Evolutionary conservation across 2,888 invertebrate genomes (phyloP).

Genomic region (Trichogramma evanescens): DNA sequence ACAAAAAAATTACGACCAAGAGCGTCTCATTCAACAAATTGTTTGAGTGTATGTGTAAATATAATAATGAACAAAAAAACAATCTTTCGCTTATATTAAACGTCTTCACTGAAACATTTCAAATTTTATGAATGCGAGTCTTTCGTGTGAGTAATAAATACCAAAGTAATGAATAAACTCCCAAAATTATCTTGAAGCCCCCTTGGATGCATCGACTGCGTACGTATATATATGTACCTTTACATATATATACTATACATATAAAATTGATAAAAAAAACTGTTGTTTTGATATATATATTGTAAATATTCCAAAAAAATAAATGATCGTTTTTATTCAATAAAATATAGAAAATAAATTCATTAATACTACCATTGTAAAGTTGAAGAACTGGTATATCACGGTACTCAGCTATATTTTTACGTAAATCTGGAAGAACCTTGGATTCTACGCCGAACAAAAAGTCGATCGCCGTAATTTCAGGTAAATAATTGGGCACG

Average conservation of each 20-base stretch:
- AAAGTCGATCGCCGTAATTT: conserved; percentile 31
- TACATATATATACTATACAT: conserved; percentile 11
- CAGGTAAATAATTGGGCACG: conserved; percentile 28
- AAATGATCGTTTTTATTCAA: conserved; percentile 47
- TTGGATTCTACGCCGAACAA: conserved; percentile 25
- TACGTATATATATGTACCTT: conserved; percentile 8
- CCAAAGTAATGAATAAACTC: not conserved
- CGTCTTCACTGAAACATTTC: conserved; percentile 14
- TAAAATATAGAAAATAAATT: not conserved
- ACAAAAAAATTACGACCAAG: too few species aligned
- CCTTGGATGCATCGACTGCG: conserved; percentile 19
- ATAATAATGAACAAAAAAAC: not conserved
- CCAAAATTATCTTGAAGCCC: not conserved
- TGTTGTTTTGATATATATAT: conserved; percentile 33
- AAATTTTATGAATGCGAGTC: conserved; percentile 10
- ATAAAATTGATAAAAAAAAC: conserved; percentile 21
- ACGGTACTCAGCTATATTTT: conserved; percentile 24
- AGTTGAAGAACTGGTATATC: conserved; percentile 23
- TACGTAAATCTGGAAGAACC: conserved; percentile 27
- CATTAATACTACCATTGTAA: conserved; percentile 29
- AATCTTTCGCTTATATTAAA: not conserved
- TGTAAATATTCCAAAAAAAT: conserved; percentile 44
- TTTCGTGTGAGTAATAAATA: not conserved
- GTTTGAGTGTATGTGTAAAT: too few species aligned
- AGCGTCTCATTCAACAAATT: too few species aligned